phyloP scores from a whole-genome alignment of 2,888 invertebrate genomes.

The Brenthis ino region DNA sequence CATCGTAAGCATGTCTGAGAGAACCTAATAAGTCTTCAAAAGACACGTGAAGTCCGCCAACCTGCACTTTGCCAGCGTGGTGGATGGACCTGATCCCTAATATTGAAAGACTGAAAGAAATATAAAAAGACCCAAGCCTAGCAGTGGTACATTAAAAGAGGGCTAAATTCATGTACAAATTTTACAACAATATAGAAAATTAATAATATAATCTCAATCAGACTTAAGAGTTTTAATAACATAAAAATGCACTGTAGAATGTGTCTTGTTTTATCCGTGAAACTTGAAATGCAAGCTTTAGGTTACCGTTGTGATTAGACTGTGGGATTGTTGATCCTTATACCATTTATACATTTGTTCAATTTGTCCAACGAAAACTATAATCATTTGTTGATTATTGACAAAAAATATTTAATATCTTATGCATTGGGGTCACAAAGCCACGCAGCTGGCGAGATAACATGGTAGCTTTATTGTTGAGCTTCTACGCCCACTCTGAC shows the following conservation, averaged over 20 bases:
- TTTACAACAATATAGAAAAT: background rate
- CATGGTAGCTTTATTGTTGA: conserved; percentile 3
- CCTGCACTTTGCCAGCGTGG: too few relatives aligned
- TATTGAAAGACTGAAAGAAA: too few relatives aligned
- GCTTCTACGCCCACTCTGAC: background rate
- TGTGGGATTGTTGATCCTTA: background rate
- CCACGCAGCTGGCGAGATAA: background rate
- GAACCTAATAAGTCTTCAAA: too few relatives aligned
- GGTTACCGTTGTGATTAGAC: background rate
- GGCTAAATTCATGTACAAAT: too few relatives aligned
- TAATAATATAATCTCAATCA: background rate
- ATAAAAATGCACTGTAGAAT: background rate
- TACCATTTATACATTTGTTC: background rate
- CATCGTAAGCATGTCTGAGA: too few relatives aligned
- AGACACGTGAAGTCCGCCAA: too few relatives aligned
- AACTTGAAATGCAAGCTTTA: conserved; percentile 9
- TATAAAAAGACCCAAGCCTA: too few relatives aligned
- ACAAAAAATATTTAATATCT: conserved; percentile 3
- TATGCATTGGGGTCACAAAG: conserved; percentile 2
- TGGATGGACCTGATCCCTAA: too few relatives aligned
- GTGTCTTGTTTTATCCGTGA: background rate
- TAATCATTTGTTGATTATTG: background rate
- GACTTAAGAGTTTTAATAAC: background rate
- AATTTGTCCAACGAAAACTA: conserved; percentile 3
- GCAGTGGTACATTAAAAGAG: too few relatives aligned